Evolutionary conservation across 2,113 vertebrate species (phyloP).

Genomic region (Melanostigma gelatinosum): DNA sequence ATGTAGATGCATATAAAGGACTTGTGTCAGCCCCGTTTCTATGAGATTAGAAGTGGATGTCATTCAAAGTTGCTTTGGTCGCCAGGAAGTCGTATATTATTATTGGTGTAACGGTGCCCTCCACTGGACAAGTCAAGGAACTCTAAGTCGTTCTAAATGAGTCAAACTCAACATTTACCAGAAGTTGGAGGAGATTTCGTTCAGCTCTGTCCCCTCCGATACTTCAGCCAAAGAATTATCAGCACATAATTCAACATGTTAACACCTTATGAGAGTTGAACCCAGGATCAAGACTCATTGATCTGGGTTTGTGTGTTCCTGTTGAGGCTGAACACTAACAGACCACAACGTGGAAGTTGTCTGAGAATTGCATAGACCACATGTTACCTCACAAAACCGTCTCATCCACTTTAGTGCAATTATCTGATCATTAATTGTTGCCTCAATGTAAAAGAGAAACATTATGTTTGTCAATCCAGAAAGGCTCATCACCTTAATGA

Average conservation of each 20-base stretch:
- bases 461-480: not conserved
- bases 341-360: not conserved
- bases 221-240: not conserved
- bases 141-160: not conserved
- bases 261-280: not conserved
- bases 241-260: not conserved
- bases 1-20: not conserved
- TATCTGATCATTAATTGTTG: not conserved
- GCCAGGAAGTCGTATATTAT: not conserved
- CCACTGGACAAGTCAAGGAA: conserved; percentile 19
- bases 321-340: not conserved
- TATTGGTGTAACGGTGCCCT: conserved; percentile 35
- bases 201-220: not conserved
- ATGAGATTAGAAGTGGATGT: not conserved
- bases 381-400: not conserved
- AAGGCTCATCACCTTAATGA: not conserved
- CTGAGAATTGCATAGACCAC: not conserved
- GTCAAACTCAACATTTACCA: not conserved
- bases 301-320: not conserved
- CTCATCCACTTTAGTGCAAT: not conserved
- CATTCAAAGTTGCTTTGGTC: not conserved
- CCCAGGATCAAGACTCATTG: not conserved
- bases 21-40: not conserved
- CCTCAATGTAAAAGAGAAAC: not conserved
- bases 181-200: not conserved